Base-by-base conservation (phyloP, 1,140 invertebrate genomes). In the Lepidurus packardi region DNA sequence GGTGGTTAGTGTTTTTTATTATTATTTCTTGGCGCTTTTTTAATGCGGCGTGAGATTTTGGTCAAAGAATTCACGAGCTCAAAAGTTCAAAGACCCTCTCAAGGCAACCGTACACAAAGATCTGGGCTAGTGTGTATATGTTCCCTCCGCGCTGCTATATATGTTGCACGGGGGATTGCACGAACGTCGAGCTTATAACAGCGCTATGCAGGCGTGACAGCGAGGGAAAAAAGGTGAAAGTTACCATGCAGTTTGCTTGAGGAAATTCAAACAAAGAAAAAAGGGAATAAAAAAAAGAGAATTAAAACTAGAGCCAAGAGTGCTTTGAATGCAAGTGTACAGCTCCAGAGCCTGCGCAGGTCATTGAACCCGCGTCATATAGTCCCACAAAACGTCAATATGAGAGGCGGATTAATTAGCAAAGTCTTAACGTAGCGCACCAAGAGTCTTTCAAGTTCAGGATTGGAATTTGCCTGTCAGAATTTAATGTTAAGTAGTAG, bases 251-350 rank as follows among this genome's bases (percentile, higher is more conserved):
- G 77, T 80, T 65, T 78, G 77, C 25, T 42, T 16, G 75, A 78
- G 73, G 77, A 81, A 79, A 77, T 79, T 21, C 75, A 24, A 24
- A 44, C 41, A 44, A 79, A 44, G 45, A 74, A 73, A 42, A 77
- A 81, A 44, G 45, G 78, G 11, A 78, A 76, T 73, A 80, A 81
- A 25, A 80, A 81, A 74, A 78, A 80, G 75, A 53, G 75, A 74
- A 44, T 75, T 73, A 80, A 76, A 74, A 78, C 76, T 53, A 43
- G 77, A 42, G 74, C 65, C 45, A 73, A 79, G 77, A 43, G 42
- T 47, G 24, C 43, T 21, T 76, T 76, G 42, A 44, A 47, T 76
- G 41, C 10, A 21, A 44, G 25, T 43, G 75, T 43, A 75, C 74
- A n/a, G 21, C 75, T 34, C 24, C n/a, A n/a, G 74, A 75, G 75